Base-by-base conservation (phyloP, 2,888 invertebrate genomes). In the Cryptocheilus praepositus region DNA sequence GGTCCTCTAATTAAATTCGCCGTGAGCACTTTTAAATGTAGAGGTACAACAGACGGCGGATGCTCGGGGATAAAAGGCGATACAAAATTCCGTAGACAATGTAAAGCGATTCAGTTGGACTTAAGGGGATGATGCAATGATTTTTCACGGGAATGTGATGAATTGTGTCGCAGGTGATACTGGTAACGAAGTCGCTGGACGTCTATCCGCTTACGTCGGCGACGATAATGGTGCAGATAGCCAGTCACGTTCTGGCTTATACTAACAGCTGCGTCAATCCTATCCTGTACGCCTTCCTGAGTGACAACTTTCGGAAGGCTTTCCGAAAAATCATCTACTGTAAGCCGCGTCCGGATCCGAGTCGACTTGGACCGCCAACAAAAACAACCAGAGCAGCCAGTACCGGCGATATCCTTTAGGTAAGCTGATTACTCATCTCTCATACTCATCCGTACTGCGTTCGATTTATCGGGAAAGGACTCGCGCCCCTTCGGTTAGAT, bases 211-310 rank as follows among this genome's bases (percentile, higher is more conserved):
- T 93, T 77, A 93, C 93, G 0, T 85, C 89, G 25, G 90, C 92
- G 84, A 92, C 93, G 60, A 93, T 95, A 82, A 93, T 94, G 70
- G 91, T 94, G 25, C 95, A 95, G 90, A 95, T 95, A 72, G 92
- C 93, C 59, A 92, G 94, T 0, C 95, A 95, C 83, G 94, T 95
- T 21, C 89, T 95, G 68, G 97, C 97, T 18, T 98, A 98, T 90
- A 96, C 95, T 90, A 98, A 97, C 91, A 95, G 95, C 83, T 98
- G 98, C 88, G 94, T 98, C 83, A 98, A 98, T 89, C 98, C 98
- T 0, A 94, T 98, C 78, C 92, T 98, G 58, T 98, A 98, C 90
- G 97, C 97, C 3, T 96, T 98, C 89, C 91, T 98, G 59, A 97
- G 97, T 0, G 97, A 98, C 83, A 97, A 97, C 90, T 98, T 98